These are phyloP conservation scores for Drosophila chauvacae DNA, from an alignment of 1,140 invertebrate genomes.

Conservation along the genomic window DNA sequence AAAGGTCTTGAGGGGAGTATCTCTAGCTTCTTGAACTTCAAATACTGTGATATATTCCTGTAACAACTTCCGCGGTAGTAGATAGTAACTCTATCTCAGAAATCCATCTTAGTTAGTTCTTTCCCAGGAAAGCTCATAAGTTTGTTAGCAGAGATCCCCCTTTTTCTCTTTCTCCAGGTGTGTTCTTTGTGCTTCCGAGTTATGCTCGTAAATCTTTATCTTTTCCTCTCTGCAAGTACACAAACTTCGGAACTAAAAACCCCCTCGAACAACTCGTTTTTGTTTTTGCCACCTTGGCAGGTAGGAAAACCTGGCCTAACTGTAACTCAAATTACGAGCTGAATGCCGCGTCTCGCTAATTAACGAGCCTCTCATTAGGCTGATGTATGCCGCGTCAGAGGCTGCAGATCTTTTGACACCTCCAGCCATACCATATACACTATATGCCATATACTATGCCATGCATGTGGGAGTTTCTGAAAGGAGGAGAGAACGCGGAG, in stretches of 20 bases:
- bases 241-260: neutral
- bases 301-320: conserved; percentile 33
- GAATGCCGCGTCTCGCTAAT: conserved; percentile 51
- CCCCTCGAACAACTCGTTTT: conserved; percentile 11
- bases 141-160: neutral
- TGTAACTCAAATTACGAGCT: conserved; percentile 54
- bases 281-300: conserved; percentile 1
- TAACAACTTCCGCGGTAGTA: neutral
- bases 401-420: conserved; percentile 63
- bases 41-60: neutral
- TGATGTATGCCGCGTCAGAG: conserved; percentile 59
- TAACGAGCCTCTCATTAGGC: conserved; percentile 64
- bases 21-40: neutral
- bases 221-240: conserved; percentile 2
- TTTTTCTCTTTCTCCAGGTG: too few relatives aligned
- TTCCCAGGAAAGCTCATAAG: conserved; percentile 1
- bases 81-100: neutral
- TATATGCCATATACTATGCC: neutral
- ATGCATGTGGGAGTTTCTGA: conserved; percentile 13
- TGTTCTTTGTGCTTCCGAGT: neutral
- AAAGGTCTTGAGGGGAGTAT: neutral
- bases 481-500: conserved; percentile 20
- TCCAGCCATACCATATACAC: conserved; percentile 12
- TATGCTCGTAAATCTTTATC: conserved; percentile 22
- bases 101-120: conserved; percentile 2